Evolutionary conservation across 2,113 vertebrate species (phyloP).

Genomic region (Apteryx owenii): DNA sequence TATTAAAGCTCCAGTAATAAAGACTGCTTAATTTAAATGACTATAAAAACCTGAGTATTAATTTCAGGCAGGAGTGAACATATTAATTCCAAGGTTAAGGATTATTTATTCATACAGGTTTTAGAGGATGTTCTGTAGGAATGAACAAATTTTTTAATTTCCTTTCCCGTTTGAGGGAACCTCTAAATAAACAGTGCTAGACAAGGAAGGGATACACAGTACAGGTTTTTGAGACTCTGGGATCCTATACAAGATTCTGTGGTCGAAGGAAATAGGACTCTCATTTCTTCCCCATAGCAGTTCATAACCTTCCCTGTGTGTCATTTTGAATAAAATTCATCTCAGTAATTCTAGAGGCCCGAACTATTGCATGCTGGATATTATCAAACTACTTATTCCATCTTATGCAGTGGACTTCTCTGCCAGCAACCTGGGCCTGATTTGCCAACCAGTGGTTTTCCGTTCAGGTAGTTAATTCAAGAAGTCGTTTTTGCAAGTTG

Average conservation of each 20-base stretch:
- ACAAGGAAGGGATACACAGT: neutral
- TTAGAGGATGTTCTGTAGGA: conserved; percentile 5
- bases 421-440: neutral
- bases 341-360: neutral
- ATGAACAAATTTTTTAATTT: conserved; percentile 33
- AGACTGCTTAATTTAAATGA: neutral
- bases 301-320: conserved; percentile 42
- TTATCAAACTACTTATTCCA: neutral
- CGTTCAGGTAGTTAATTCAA: neutral
- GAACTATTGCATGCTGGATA: neutral
- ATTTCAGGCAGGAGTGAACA: neutral
- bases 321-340: conserved; percentile 52
- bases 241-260: neutral
- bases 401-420: neutral
- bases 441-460: neutral
- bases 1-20: neutral
- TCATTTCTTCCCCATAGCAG: conserved; percentile 18
- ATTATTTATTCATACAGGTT: conserved; percentile 24
- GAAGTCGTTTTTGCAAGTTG: neutral
- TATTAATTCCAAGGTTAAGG: conserved; percentile 1
- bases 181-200: conserved; percentile 12
- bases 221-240: neutral
- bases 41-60: conserved; percentile 17
- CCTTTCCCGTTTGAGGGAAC: neutral
- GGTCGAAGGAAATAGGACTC: conserved; percentile 31